Conservation (phyloP, 2,888 invertebrate species). For the Drosophila kambysellisi region DNA sequence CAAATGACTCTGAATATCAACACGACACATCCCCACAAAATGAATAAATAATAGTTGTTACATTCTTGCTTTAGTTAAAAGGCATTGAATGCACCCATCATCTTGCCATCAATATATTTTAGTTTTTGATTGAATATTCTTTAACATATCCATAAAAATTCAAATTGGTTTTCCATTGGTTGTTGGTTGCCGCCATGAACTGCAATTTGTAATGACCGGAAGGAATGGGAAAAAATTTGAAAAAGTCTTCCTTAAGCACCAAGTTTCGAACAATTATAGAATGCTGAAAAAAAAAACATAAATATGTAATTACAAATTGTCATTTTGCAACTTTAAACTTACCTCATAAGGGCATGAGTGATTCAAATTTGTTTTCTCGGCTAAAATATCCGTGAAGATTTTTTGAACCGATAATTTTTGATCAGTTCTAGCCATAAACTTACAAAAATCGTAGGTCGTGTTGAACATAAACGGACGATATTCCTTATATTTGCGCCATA, state of each 20-base stretch:
- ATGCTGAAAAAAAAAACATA: conserved; percentile 9
- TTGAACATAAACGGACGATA: conserved; percentile 36
- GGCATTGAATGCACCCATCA: background rate
- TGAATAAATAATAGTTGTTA: conserved; percentile 12
- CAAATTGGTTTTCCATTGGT: background rate
- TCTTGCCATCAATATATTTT: background rate
- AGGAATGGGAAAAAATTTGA: conserved; percentile 7
- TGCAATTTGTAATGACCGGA: conserved; percentile 23
- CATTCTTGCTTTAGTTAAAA: background rate
- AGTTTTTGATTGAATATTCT: background rate
- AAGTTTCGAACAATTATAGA: conserved; percentile 15
- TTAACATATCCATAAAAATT: background rate
- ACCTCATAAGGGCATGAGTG: conserved; percentile 37
- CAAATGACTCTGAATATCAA: conserved; percentile 43
- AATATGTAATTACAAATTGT: background rate
- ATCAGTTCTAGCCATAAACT: background rate
- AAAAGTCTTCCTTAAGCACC: conserved; percentile 4
- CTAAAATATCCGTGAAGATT: fast-evolving
- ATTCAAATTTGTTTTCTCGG: conserved; percentile 19
- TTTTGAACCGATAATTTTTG: background rate
- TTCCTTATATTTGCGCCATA: conserved; percentile 25
- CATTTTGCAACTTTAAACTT: background rate
- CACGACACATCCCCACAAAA: conserved; percentile 13
- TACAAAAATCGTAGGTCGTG: conserved; percentile 29
- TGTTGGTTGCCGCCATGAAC: background rate